Conservation (phyloP, 2,113 vertebrate genomes). For the Hucho hucho region DNA sequence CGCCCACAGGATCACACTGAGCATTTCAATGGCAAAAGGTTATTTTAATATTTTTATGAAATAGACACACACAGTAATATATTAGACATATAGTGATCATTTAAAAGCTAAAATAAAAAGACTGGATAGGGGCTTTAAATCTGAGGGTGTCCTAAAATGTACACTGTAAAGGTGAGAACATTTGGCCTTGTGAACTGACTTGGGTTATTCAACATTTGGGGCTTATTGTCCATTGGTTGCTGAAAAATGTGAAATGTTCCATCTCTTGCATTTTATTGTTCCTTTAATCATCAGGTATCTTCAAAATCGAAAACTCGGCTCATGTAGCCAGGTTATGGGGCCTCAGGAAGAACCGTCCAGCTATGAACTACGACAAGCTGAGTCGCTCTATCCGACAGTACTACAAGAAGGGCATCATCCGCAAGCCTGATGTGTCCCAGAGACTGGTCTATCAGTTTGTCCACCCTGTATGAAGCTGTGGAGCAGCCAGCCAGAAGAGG, state of each 20-base stretch:
- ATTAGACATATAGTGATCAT: too few relatives aligned
- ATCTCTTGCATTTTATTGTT: neutral
- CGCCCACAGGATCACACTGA: too few relatives aligned
- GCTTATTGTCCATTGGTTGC: neutral
- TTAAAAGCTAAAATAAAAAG: too few relatives aligned
- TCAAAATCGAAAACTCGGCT: slow-evolving; percentile 93
- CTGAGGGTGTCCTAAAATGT: neutral
- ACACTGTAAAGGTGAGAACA: neutral
- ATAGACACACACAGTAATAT: too few relatives aligned
- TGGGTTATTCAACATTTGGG: neutral
- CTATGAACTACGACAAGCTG: slow-evolving; percentile 97
- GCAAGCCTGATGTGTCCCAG: slow-evolving; percentile 90
- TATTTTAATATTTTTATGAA: too few relatives aligned
- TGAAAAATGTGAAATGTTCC: neutral
- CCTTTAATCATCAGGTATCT: slow-evolving; percentile 79
- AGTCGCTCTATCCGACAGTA: slow-evolving; percentile 97
- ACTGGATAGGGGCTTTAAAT: neutral
- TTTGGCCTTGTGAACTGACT: neutral
- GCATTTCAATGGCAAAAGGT: too few relatives aligned
- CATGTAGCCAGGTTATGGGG: slow-evolving; percentile 94
- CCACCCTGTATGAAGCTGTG: slow-evolving; percentile 78
- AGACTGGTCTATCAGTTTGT: slow-evolving; percentile 95
- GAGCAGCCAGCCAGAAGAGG: neutral
- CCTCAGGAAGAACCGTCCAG: slow-evolving; percentile 91
- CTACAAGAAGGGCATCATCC: slow-evolving; percentile 96